These are phyloP conservation scores for Meandrusa payeni DNA, from an alignment of 2,888 invertebrate genomes.

Conservation along the genomic window DNA sequence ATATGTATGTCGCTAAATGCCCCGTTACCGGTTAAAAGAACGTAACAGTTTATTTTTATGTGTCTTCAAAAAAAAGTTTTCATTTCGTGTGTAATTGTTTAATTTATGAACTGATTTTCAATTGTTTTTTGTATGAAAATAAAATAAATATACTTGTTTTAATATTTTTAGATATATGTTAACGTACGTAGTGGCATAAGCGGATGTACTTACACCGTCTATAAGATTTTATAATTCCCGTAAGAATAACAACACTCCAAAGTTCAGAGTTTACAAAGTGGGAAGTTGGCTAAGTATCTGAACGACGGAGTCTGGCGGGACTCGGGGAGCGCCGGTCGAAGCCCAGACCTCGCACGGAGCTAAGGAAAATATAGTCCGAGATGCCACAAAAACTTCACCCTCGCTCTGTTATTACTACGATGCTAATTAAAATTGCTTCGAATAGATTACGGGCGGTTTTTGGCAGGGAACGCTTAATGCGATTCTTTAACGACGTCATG, in stretches of 20 bases:
- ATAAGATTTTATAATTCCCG: constrained; percentile 51
- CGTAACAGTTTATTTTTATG: no score
- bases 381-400: constrained; percentile 73
- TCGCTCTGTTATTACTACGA: constrained; percentile 70
- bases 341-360: constrained; percentile 43
- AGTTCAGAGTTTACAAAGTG: constrained; percentile 56
- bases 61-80: no score
- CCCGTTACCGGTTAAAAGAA: no score
- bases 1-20: no score
- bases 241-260: constrained; percentile 44
- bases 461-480: constrained; percentile 72
- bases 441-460: constrained; percentile 76
- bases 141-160: no score
- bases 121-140: no score
- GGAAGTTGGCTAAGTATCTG: constrained; percentile 62
- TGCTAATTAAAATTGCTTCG: constrained; percentile 78
- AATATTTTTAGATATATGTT: no score
- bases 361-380: constrained; percentile 56
- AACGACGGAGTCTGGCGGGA: constrained; percentile 21
- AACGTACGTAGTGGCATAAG: constrained; percentile 5
- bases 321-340: constrained; percentile 26
- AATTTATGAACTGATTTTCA: no score
- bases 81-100: no score
- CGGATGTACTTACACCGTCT: constrained; percentile 26
- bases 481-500: constrained; percentile 76